Base-by-base conservation (phyloP, 2,888 invertebrate genomes). In the Cryptus armator region DNA sequence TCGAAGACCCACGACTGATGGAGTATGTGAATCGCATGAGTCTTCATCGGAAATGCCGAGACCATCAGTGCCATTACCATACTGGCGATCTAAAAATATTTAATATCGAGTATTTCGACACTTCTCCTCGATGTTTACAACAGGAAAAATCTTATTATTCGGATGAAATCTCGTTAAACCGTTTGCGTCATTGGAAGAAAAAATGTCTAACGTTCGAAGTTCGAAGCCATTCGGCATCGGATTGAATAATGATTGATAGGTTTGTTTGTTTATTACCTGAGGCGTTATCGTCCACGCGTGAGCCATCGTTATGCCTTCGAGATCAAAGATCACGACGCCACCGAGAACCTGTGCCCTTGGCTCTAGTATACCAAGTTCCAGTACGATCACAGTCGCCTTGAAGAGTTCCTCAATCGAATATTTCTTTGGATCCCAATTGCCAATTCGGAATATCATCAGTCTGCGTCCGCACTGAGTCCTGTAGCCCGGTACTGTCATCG, bases 1-100 rank as follows among this genome's bases (percentile, higher is more conserved):
- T 97, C 97, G 91, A 97, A 97, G 7, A 97, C 93, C 97, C 97
- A 97, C 0, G 97, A 97, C 91, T 97, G 97, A 92, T 97, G 96
- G 48, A 97, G 95, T 72, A 98, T 95, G 93, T 98, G 97, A 79
- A 97, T 95, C 0, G 97, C 96, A 86, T 96, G 94, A 0, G 96
- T 96, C 72, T 95, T 96, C 90, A 97, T 95, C 0, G 97, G 97
- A 92, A 97, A 97, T 76, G 96, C 95, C 0, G 96, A 96, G 84
- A 92, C 92, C 92, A 93, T 93, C 16, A 94, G 82, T 0, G 93
- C 90, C 66, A 93, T 81, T 12, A 93, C 92, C 93, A 94, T 92
- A 9, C 86, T 90, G 1, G 93, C 93, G 12, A 94, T 86, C 93
- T 95, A 89, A 68, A 88, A 91, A 51, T 24, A n/a, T 66, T 19